Conservation (phyloP, 2,797 vertebrate genomes). For the Loriculus beryllinus region DNA sequence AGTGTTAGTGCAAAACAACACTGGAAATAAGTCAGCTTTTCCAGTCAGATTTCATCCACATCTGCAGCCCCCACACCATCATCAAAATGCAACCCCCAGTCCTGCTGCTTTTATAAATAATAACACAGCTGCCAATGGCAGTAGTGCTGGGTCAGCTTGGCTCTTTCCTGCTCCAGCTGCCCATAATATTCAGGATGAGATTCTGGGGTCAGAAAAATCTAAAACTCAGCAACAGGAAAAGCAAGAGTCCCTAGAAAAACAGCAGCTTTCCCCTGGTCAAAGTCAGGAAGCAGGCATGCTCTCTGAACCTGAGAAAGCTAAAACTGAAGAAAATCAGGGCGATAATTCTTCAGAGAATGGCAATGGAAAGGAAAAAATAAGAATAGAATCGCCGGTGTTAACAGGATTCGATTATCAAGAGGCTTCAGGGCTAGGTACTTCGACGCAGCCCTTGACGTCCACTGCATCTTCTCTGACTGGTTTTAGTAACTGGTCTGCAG, state of each 20-base stretch:
- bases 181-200: conserved; percentile 99
- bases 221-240: conserved; percentile 92
- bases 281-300: conserved; percentile 90
- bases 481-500: conserved; percentile 98
- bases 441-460: conserved; percentile 89
- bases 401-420: conserved; percentile 97
- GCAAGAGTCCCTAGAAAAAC: conserved; percentile 95
- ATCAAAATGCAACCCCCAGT: conserved; percentile 94
- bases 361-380: conserved; percentile 90
- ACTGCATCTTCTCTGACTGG: conserved; percentile 93
- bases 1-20: conserved; percentile 99
- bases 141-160: conserved; percentile 95
- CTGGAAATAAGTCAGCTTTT: conserved; percentile 97
- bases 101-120: conserved; percentile 96
- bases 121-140: conserved; percentile 95
- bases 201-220: conserved; percentile 95
- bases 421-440: conserved; percentile 89
- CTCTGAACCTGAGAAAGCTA: conserved; percentile 87
- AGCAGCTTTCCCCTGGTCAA: conserved; percentile 90
- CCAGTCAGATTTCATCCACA: conserved; percentile 98
- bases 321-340: conserved; percentile 87
- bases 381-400: conserved; percentile 94
- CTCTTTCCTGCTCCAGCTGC: conserved; percentile 93
- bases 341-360: conserved; percentile 90
- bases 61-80: conserved; percentile 94